These are phyloP conservation scores for Oreocharis arfaki DNA, from an alignment of 2,113 vertebrate genomes.

Conservation along the genomic window DNA sequence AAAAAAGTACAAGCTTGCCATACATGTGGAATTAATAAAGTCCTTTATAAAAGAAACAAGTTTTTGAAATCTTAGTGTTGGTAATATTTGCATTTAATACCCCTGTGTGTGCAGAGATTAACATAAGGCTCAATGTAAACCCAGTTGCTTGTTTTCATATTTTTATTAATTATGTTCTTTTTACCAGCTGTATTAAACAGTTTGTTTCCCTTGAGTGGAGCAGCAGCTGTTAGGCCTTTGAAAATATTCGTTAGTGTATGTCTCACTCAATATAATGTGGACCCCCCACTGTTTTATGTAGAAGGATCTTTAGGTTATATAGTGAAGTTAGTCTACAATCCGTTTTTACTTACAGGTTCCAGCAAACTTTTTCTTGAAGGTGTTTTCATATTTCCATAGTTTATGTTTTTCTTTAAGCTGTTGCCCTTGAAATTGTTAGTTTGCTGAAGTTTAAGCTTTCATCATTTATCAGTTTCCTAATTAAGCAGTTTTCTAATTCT, in stretches of 20 bases:
- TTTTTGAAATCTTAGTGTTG: background rate
- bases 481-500: background rate
- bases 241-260: background rate
- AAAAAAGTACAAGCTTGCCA: background rate
- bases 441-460: background rate
- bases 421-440: background rate
- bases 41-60: background rate
- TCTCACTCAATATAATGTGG: slow-evolving; percentile 5
- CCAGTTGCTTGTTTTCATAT: background rate
- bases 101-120: background rate
- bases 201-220: slow-evolving; percentile 5
- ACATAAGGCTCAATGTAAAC: background rate
- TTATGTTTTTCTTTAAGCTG: background rate
- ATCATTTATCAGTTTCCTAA: background rate
- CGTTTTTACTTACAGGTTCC: background rate
- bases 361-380: background rate
- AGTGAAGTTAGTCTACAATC: background rate
- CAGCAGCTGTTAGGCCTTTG: slow-evolving; percentile 16
- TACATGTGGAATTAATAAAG: background rate
- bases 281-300: background rate
- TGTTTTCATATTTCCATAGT: background rate
- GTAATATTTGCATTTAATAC: background rate
- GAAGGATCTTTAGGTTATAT: background rate
- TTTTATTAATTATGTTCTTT: slow-evolving; percentile 13
- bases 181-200: slow-evolving; percentile 17